Evolutionary conservation across 2,888 invertebrate species (phyloP), one percentile per base, ranked within the genome.

Genomic region (Stenodera caucasica): DNA sequence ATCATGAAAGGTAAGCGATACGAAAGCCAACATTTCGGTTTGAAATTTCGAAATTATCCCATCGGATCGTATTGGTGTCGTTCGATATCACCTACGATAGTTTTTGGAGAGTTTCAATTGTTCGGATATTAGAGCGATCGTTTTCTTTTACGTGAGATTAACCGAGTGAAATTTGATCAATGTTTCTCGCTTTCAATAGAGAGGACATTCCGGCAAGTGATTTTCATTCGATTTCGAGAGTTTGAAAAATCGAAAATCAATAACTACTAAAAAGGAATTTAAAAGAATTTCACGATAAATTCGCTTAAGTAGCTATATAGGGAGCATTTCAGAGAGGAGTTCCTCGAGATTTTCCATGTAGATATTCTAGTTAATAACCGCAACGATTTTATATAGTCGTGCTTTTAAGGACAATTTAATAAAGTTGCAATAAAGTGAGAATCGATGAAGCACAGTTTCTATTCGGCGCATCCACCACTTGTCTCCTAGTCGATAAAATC

Each of bases 141-240:
- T 21, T 15, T 52, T 52, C 21, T 52, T 52, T 33, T 52, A 52
- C 33, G 52, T 52, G 32, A 32, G 52, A 52, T 52, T 52, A 52
- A 15, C 18, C 52, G 52, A 33, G 15, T 52, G 52, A 52, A 52
- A 52, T 52, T 52, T 52, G 29, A 52, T 52, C 52, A 18, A 52
- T 52, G 52, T 21, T 45, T 14, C 7, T 11, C 45, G 2, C 4
- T 33, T 4, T 33, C n/a, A n/a, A n/a, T n/a, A 14, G 7, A 37
- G 6, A 37, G 26, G 26, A 26, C 3, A 26, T 26, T 26, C 7
- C 7, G 26, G 26, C 12, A 51, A 51, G 23, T 30, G 29, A 51
- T 51, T 32, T 29, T 51, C 29, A 30, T 30, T 30, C 51, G 21
- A 15, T 51, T 29, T 14, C 12, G 29, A 30, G n/a, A 26, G 12